Evolutionary conservation across 2,113 vertebrate species (phyloP).

Genomic region (Eulacestoma nigropectus): DNA sequence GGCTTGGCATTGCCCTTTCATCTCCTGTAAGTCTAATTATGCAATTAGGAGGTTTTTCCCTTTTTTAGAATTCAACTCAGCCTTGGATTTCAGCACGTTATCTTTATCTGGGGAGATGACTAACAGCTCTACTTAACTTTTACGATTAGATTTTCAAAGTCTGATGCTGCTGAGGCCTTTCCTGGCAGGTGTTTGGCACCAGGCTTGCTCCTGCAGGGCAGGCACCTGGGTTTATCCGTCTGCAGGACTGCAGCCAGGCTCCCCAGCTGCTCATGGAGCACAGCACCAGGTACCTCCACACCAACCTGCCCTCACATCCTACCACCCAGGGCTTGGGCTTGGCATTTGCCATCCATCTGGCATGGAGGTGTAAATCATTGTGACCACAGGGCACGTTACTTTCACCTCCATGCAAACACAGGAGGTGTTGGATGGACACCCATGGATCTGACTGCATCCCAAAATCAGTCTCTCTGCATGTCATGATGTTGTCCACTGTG

Average conservation of each 20-base stretch:
- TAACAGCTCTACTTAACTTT: background rate
- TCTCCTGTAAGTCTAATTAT: background rate
- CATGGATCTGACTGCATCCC: background rate
- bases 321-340: background rate
- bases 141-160: background rate
- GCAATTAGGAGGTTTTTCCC: background rate
- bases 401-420: background rate
- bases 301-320: background rate
- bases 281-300: background rate
- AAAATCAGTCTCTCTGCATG: background rate
- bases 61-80: background rate
- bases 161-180: background rate
- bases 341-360: background rate
- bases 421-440: background rate
- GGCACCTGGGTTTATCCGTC: background rate
- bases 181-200: background rate
- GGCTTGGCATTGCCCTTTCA: background rate
- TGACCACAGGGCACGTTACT: background rate
- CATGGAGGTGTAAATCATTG: no score
- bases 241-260: background rate
- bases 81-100: background rate
- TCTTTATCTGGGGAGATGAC: background rate
- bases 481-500: background rate
- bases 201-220: background rate
- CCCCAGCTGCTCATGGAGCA: background rate